phyloP scores from a whole-genome alignment of 2,797 vertebrate species.

The Tiaroga cobitis region DNA sequence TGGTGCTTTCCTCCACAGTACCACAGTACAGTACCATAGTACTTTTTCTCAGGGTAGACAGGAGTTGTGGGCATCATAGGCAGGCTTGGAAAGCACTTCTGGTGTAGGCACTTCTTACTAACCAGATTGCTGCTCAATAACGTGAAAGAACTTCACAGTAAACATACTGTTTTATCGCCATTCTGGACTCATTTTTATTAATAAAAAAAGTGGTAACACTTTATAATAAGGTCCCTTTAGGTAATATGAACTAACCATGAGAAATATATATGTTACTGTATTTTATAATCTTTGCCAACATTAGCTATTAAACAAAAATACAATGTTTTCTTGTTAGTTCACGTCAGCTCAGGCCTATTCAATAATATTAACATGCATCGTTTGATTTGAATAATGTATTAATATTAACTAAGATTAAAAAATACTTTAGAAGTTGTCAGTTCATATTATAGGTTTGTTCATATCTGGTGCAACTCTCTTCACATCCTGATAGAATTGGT shows the following conservation, averaged over 20 bases:
- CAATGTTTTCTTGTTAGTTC: not conserved
- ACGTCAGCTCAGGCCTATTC: not conserved
- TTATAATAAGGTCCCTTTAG: not conserved
- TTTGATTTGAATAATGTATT: not conserved
- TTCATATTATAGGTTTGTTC: not conserved
- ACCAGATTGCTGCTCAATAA: not conserved
- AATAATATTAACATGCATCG: not conserved
- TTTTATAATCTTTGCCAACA: not conserved
- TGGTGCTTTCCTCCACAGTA: not conserved
- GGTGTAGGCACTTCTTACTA: not conserved
- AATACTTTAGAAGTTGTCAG: not conserved
- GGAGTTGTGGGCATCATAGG: not conserved
- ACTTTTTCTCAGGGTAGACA: not conserved
- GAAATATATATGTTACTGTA: not conserved
- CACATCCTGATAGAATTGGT: not conserved
- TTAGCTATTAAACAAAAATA: not conserved
- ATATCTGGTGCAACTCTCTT: not conserved
- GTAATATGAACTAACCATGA: not conserved
- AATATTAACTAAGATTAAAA: not conserved
- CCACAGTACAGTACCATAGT: not conserved
- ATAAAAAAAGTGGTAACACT: not conserved
- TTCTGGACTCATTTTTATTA: not conserved
- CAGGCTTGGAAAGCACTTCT: not conserved
- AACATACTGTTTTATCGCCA: not conserved
- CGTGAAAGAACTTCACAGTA: not conserved